Conservation (phyloP, 1,140 invertebrate genomes). For the Solenopsis fugax region DNA sequence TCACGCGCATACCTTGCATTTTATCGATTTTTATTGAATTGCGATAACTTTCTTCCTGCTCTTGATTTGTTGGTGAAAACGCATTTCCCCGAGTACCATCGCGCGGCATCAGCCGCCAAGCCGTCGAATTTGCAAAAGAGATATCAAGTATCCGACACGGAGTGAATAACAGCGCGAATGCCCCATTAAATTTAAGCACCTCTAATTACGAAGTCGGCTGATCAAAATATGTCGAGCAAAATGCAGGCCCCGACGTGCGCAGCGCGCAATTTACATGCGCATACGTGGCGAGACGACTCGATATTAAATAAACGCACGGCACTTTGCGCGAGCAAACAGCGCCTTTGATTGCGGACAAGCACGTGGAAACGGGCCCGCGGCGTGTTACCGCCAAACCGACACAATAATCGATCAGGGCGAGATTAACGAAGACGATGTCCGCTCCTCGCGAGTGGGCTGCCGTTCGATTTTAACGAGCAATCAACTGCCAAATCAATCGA, state of each 20-base stretch:
- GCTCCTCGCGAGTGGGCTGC: not conserved
- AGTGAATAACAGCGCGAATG: slow-evolving; percentile 37
- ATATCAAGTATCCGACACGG: slow-evolving; percentile 14
- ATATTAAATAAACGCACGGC: slow-evolving; percentile 53
- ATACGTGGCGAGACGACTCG: slow-evolving; percentile 8
- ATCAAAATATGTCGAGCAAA: slow-evolving; percentile 48
- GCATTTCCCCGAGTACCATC: slow-evolving; percentile 13
- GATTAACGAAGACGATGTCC: slow-evolving; percentile 27
- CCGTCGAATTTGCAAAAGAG: slow-evolving; percentile 44
- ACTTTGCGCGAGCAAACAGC: slow-evolving; percentile 45
- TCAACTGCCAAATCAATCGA: not conserved
- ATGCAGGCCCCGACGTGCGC: slow-evolving; percentile 14
- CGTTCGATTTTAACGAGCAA: not conserved
- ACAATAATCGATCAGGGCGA: slow-evolving; percentile 42
- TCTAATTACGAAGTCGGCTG: slow-evolving; percentile 51
- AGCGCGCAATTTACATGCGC: slow-evolving; percentile 45
- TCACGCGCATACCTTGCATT: not conserved
- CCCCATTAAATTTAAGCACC: slow-evolving; percentile 56
- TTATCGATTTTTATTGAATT: slow-evolving; percentile 5
- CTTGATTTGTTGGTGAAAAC: not conserved
- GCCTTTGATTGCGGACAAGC: slow-evolving; percentile 47
- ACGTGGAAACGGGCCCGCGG: slow-evolving; percentile 49
- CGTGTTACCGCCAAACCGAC: slow-evolving; percentile 16
- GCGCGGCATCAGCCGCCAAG: slow-evolving; percentile 17
- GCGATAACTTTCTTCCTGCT: not conserved